Conservation (phyloP, 2,888 invertebrate genomes). For the Acleris holmiana region DNA sequence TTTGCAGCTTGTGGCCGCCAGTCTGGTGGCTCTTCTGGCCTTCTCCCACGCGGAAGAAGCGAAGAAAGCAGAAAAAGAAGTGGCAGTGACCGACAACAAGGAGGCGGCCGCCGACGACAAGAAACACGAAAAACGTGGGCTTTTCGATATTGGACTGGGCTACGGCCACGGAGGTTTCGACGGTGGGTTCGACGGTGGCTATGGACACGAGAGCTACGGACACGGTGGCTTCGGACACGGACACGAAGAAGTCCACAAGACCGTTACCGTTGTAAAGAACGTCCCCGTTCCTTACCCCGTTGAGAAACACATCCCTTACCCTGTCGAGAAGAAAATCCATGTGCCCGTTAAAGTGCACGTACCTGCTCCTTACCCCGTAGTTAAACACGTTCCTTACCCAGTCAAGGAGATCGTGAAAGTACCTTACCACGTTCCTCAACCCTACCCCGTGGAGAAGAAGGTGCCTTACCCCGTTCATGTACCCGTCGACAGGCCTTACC, state of each 20-base stretch:
- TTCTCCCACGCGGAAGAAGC: constrained; percentile 84
- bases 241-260: constrained; percentile 86
- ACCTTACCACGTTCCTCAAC: constrained; percentile 86
- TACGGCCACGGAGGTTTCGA: constrained; percentile 64
- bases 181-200: constrained; percentile 48
- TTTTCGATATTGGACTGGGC: constrained; percentile 83
- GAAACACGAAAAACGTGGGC: constrained; percentile 90
- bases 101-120: constrained; percentile 84
- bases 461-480: constrained; percentile 83
- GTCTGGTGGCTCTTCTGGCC: constrained; percentile 86
- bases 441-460: constrained; percentile 88
- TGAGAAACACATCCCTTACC: constrained; percentile 88
- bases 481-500: constrained; percentile 79
- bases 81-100: constrained; percentile 83
- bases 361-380: constrained; percentile 88
- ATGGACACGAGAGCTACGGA: constrained; percentile 56
- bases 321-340: constrained; percentile 87
- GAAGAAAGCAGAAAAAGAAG: constrained; percentile 84
- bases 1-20: constrained; percentile 83
- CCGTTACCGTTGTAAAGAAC: constrained; percentile 89
- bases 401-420: constrained; percentile 86
- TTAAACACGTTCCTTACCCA: constrained; percentile 87
- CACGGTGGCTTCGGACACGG: constrained; percentile 56
- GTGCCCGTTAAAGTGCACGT: constrained; percentile 86
- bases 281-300: constrained; percentile 90